A percentile compares a stretch with the other conserved stretches of the same genome.
Evolutionary conservation across 2,797 vertebrate species (phyloP).

Genomic region (Poecilia picta): DNA sequence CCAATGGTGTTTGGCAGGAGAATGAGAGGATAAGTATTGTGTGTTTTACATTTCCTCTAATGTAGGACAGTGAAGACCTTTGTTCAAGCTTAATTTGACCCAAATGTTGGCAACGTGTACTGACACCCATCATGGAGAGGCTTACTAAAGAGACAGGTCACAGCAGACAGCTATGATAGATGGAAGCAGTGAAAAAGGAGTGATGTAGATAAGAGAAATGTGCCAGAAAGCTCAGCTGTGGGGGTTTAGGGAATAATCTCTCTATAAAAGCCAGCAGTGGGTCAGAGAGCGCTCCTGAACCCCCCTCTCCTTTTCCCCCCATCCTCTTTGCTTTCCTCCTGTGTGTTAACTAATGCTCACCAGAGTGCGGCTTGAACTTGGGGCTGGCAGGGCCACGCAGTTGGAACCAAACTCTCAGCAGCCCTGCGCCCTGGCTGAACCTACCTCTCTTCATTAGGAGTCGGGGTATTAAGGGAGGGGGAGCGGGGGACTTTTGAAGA

Average conservation of each 20-base stretch:
- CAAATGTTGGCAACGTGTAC: constrained; percentile 63
- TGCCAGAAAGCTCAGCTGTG: constrained; percentile 73
- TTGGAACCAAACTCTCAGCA: constrained; percentile 65
- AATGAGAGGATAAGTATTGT: constrained; percentile 36
- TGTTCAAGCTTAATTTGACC: constrained; percentile 67
- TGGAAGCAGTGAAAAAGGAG: constrained; percentile 57
- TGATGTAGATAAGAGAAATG: constrained; percentile 70
- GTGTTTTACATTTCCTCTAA: constrained; percentile 55
- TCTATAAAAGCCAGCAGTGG: constrained; percentile 75
- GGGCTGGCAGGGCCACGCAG: constrained; percentile 61
- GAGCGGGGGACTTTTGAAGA: constrained; percentile 22
- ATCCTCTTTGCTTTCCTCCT: constrained; percentile 59
- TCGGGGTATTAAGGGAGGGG: not conserved
- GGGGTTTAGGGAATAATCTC: constrained; percentile 80
- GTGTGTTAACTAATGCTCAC: constrained; percentile 82
- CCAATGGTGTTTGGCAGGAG: constrained; percentile 42
- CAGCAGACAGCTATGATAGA: constrained; percentile 74
- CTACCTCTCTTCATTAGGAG: constrained; percentile 47
- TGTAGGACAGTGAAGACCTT: constrained; percentile 63
- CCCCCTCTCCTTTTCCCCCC: constrained; percentile 17
- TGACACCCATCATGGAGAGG: constrained; percentile 62
- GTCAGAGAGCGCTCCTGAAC: constrained; percentile 74
- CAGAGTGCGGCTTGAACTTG: constrained; percentile 65
- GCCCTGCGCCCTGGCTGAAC: constrained; percentile 64
- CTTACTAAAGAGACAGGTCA: constrained; percentile 71